These are phyloP conservation scores for Spodoptera picta DNA, from an alignment of 2,888 invertebrate species.

Conservation along the genomic window DNA sequence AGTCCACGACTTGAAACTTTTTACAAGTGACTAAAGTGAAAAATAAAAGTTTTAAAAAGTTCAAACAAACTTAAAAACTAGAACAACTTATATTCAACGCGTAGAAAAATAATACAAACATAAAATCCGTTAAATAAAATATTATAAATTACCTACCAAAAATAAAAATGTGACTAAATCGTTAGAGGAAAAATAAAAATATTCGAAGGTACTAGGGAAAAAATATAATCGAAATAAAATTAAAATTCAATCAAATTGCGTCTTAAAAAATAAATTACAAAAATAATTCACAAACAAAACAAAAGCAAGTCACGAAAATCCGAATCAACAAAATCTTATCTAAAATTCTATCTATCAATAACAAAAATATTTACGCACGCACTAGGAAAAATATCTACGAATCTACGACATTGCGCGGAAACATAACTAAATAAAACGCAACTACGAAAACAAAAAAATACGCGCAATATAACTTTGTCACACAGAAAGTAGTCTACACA, in stretches of 20 bases:
- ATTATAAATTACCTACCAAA: neutral
- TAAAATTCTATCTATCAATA: slow-evolving; percentile 33
- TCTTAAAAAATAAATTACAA: slow-evolving; percentile 1
- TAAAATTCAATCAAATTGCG: neutral
- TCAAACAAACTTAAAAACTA: slow-evolving; percentile 4
- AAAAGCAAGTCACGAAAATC: slow-evolving; percentile 11
- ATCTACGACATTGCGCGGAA: slow-evolving; percentile 36
- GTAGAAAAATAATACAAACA: neutral
- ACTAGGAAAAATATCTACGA: slow-evolving; percentile 31
- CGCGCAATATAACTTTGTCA: slow-evolving; percentile 72
- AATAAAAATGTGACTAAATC: neutral
- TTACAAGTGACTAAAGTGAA: slow-evolving; percentile 39
- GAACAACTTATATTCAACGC: neutral
- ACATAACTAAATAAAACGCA: slow-evolving; percentile 33
- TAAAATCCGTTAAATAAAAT: neutral
- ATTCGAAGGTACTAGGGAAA: slow-evolving; percentile 17
- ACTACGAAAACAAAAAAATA: slow-evolving; percentile 58
- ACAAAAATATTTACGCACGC: slow-evolving; percentile 45
- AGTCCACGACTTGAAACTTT: slow-evolving; percentile 72
- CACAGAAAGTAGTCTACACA: slow-evolving; percentile 67
- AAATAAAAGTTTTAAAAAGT: slow-evolving; percentile 19
- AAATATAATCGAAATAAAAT: neutral
- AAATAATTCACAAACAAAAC: slow-evolving; percentile 12
- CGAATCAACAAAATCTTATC: slow-evolving; percentile 37
- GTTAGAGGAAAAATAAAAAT: neutral